Evolutionary conservation across 1,140 invertebrate genomes (phyloP).

Genomic region (Holotrichia oblita): DNA sequence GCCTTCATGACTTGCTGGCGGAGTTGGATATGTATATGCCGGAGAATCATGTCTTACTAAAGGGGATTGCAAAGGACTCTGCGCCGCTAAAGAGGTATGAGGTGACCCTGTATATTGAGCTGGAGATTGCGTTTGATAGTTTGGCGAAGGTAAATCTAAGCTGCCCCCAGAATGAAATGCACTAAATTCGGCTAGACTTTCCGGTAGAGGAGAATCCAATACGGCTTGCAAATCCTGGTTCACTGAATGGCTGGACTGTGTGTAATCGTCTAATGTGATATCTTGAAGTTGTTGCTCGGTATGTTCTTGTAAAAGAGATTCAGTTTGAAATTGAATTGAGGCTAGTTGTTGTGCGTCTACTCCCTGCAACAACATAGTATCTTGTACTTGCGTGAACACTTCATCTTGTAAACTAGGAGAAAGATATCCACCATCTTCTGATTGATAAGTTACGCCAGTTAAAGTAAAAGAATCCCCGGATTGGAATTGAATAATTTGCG

Average conservation of each 20-base stretch:
- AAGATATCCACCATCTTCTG: constrained; percentile 77
- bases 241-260: constrained; percentile 69
- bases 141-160: constrained; percentile 60
- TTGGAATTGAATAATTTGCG: constrained; percentile 68
- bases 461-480: constrained; percentile 67
- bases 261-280: constrained; percentile 73
- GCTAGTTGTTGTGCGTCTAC: constrained; percentile 73
- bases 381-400: constrained; percentile 78
- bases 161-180: constrained; percentile 71
- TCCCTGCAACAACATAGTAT: constrained; percentile 74
- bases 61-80: constrained; percentile 71
- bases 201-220: constrained; percentile 78
- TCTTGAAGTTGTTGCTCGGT: constrained; percentile 73
- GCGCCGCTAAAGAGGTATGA: constrained; percentile 63
- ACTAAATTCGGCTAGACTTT: constrained; percentile 82
- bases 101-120: constrained; percentile 59
- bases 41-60: constrained; percentile 69
- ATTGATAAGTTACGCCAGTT: constrained; percentile 70
- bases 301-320: constrained; percentile 69
- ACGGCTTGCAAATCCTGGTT: constrained; percentile 78
- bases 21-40: constrained; percentile 82
- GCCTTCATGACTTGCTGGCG: constrained; percentile 84
- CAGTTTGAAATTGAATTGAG: constrained; percentile 65
- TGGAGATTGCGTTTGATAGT: constrained; percentile 61
- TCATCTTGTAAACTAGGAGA: constrained; percentile 79